These are phyloP conservation scores for Noctilio leporinus DNA, from an alignment of 2,113 vertebrate species.

Conservation along the genomic window DNA sequence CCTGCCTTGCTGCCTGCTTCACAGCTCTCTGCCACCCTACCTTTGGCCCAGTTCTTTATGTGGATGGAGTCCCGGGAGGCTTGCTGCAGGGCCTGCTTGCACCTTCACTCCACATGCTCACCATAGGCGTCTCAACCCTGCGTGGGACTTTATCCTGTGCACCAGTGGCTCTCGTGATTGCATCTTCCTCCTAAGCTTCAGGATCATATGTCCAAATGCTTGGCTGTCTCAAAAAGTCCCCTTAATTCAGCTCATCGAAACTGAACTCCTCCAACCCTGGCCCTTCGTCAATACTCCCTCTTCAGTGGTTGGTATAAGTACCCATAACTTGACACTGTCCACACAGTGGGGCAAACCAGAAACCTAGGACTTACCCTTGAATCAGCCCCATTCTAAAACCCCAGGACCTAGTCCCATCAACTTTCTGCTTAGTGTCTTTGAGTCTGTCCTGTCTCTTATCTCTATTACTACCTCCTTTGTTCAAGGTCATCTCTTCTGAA, in stretches of 20 bases:
- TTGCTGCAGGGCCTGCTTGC: not conserved
- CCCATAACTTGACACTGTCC: not conserved
- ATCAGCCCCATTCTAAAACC: not conserved
- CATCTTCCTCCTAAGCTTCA: not conserved
- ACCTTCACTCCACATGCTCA: accelerated
- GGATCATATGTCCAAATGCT: not conserved
- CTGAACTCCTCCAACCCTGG: not conserved
- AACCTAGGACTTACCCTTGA: not conserved
- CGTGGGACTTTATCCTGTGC: accelerated
- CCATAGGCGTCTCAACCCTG: accelerated
- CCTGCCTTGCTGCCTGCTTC: not conserved
- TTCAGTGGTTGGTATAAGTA: not conserved
- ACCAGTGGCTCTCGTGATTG: not conserved
- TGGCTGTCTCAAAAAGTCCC: not conserved
- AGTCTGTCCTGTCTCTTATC: not conserved
- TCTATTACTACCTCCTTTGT: not conserved
- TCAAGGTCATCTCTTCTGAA: not conserved
- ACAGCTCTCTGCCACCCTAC: not conserved
- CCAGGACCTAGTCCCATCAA: not conserved
- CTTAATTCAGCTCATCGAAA: not conserved
- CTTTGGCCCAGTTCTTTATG: not conserved
- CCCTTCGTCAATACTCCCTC: not conserved
- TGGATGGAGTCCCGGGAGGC: not conserved
- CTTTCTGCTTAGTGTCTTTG: not conserved
- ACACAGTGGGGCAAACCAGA: not conserved